These are phyloP conservation scores for Periophthalmus modestus DNA, from an alignment of 2,113 vertebrate genomes.

Conservation along the genomic window DNA sequence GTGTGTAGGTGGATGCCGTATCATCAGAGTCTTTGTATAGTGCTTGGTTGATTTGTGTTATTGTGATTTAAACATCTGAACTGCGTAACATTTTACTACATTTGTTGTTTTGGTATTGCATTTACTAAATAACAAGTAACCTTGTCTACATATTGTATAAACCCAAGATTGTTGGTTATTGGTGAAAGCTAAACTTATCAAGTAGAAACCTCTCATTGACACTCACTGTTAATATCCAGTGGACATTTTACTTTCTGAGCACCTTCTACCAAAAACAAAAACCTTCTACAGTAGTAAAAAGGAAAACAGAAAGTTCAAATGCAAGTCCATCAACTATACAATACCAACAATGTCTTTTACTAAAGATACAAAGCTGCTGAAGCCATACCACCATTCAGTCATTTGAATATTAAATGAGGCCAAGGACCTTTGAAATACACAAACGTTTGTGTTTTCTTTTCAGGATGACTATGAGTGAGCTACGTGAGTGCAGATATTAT, in stretches of 20 bases:
- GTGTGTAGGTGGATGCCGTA: constrained; percentile 34
- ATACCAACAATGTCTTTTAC: constrained; percentile 38
- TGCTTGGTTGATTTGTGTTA: background rate
- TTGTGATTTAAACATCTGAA: background rate
- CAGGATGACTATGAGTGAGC: constrained; percentile 25
- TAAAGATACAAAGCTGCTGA: constrained; percentile 23
- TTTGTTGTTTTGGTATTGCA: background rate
- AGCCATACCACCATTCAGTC: constrained; percentile 1
- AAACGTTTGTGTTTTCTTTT: constrained; percentile 13
- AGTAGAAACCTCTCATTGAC: constrained; percentile 62
- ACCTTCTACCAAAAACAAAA: constrained; percentile 61
- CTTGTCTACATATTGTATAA: background rate
- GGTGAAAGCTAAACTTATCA: background rate
- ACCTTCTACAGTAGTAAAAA: constrained; percentile 73
- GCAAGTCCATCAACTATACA: constrained; percentile 52
- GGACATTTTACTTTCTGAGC: constrained; percentile 66
- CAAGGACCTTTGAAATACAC: background rate
- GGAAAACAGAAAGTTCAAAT: constrained; percentile 42
- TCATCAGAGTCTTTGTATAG: background rate
- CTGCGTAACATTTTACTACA: background rate
- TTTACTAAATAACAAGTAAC: background rate
- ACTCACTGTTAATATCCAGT: constrained; percentile 66
- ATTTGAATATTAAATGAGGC: background rate
- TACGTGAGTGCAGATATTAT: constrained; percentile 31
- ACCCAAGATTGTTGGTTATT: constrained; percentile 32